These are phyloP conservation scores for Hofmannophila pseudospretella DNA, from an alignment of 2,888 invertebrate species.

Conservation along the genomic window DNA sequence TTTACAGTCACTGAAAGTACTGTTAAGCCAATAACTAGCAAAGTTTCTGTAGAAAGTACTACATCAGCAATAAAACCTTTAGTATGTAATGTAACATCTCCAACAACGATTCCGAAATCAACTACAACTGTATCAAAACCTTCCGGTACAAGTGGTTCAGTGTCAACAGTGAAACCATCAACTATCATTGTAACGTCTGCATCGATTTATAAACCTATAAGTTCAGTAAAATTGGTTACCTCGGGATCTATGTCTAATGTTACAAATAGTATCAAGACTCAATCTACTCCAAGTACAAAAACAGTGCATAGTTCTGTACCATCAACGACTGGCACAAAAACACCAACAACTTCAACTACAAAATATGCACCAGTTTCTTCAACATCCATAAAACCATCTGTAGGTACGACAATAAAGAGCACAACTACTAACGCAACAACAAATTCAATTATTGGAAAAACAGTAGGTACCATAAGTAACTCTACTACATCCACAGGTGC, in stretches of 20 bases:
- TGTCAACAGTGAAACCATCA: constrained; percentile 9
- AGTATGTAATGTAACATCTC: constrained; percentile 11
- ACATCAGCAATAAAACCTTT: background rate
- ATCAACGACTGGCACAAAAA: constrained; percentile 5
- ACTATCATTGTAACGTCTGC: background rate
- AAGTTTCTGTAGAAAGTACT: background rate
- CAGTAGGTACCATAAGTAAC: no score
- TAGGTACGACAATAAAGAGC: no score
- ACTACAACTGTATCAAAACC: constrained; percentile 15
- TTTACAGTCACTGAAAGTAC: background rate
- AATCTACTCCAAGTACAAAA: constrained; percentile 1
- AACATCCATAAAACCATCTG: background rate
- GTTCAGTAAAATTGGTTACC: constrained; percentile 9
- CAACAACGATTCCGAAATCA: constrained; percentile 11
- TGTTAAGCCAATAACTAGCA: background rate
- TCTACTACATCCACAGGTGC: background rate
- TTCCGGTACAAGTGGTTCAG: constrained; percentile 9
- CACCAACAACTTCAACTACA: constrained; percentile 5
- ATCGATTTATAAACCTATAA: constrained; percentile 8
- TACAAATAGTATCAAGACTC: constrained; percentile 5
- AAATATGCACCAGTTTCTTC: background rate
- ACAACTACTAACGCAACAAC: background rate
- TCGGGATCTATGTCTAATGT: constrained; percentile 12
- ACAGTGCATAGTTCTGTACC: background rate
- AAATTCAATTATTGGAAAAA: background rate